Evolutionary conservation across 2,797 vertebrate species (phyloP).

Genomic region (Lithobates sylvaticus): DNA sequence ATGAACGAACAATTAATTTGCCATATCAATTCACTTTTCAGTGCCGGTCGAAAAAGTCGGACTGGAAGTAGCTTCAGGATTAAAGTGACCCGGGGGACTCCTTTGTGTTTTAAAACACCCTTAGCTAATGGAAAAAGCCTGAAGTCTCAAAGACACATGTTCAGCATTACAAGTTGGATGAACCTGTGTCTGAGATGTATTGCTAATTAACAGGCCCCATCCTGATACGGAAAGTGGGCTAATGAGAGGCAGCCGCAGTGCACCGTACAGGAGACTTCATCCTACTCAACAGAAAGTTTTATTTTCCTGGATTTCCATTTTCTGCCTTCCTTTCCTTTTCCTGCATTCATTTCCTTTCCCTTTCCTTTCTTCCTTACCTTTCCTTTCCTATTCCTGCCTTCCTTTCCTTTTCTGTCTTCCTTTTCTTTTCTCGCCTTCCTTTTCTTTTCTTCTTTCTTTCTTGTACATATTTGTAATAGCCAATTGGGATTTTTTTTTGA

Average conservation of each 20-base stretch:
- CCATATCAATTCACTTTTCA: conserved; percentile 30
- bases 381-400: too few species aligned
- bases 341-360: too few species aligned
- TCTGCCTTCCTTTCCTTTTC: too few species aligned
- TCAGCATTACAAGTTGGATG: conserved; percentile 49
- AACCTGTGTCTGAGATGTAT: conserved; percentile 22
- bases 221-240: conserved; percentile 8
- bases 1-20: conserved; percentile 40
- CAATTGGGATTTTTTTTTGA: too few species aligned
- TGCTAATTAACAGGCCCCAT: conserved; percentile 10
- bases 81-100: conserved; percentile 38
- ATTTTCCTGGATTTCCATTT: too few species aligned
- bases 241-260: background rate
- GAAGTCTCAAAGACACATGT: conserved; percentile 50
- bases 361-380: too few species aligned
- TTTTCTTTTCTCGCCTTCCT: too few species aligned
- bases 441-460: too few species aligned
- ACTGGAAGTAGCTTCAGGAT: conserved; percentile 34
- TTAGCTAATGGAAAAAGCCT: conserved; percentile 40
- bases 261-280: background rate
- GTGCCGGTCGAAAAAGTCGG: conserved; percentile 29
- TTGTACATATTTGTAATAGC: too few species aligned
- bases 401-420: too few species aligned
- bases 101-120: conserved; percentile 20
- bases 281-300: background rate